These are phyloP conservation scores for Netelia virgata DNA, from an alignment of 2,888 invertebrate species.

Conservation along the genomic window DNA sequence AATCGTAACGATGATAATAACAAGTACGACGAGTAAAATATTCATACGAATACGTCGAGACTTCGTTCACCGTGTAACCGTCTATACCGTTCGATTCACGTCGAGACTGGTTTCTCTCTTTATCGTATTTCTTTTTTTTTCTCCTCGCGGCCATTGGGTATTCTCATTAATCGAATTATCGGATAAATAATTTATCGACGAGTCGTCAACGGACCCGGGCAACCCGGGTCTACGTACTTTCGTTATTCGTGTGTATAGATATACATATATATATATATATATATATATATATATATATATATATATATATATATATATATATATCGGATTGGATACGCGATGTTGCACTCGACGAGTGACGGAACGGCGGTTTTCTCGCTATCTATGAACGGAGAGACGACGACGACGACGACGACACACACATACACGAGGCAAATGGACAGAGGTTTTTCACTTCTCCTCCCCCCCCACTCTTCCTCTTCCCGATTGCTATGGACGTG, in stretches of 20 bases:
- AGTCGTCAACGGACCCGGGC: conserved; percentile 32
- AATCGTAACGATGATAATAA: not conserved
- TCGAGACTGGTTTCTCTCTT: not conserved
- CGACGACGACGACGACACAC: not conserved
- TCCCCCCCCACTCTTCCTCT: no score
- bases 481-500: not conserved
- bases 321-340: not conserved
- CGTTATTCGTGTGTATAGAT: not conserved
- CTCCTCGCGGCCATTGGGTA: conserved; percentile 6
- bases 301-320: conserved; percentile 9
- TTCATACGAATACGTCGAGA: not conserved
- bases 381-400: not conserved
- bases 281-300: not conserved
- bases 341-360: not conserved
- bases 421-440: not conserved
- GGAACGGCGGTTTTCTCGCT: not conserved
- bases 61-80: not conserved
- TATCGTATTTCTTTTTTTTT: not conserved
- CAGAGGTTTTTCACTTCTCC: not conserved
- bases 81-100: conserved; percentile 19
- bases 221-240: not conserved
- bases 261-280: not conserved
- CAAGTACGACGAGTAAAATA: not conserved
- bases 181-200: conserved; percentile 56
- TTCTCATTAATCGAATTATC: conserved; percentile 54